Evolutionary conservation across 2,113 vertebrate genomes (phyloP).

Genomic region (Pungitius pungitius): DNA sequence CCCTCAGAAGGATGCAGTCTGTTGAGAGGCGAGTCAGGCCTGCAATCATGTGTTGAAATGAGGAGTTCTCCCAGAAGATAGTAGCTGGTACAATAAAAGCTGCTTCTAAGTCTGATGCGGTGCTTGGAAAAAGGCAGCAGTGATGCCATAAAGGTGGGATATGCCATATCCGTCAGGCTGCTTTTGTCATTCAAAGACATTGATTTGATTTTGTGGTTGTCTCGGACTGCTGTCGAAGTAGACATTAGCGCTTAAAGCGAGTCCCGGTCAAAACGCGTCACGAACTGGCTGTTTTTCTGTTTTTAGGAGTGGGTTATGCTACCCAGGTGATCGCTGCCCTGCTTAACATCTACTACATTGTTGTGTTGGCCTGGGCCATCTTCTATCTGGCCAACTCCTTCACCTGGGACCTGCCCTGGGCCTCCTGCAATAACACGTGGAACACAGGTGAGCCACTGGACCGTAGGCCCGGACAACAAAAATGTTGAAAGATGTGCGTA

Average conservation of each 20-base stretch:
- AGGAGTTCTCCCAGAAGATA: background rate
- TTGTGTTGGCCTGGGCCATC: constrained; percentile 94
- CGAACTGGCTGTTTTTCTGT: constrained; percentile 15
- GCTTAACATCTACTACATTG: constrained; percentile 93
- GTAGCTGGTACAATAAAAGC: background rate
- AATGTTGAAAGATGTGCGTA: background rate
- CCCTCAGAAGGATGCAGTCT: background rate
- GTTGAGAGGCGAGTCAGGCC: background rate
- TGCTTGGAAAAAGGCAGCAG: background rate
- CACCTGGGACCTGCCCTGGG: constrained; percentile 90
- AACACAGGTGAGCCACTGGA: constrained; percentile 85
- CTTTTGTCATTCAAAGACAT: background rate
- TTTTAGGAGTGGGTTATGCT: constrained; percentile 91
- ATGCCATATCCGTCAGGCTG: background rate
- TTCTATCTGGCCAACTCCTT: constrained; percentile 94
- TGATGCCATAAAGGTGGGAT: background rate
- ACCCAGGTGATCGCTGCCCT: constrained; percentile 90
- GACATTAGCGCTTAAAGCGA: background rate
- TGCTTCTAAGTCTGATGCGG: too few species aligned
- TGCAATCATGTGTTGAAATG: background rate
- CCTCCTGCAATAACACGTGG: constrained; percentile 92
- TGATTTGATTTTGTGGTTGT: background rate
- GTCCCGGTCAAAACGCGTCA: too few species aligned
- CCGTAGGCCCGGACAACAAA: background rate
- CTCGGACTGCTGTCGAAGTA: background rate